These are phyloP conservation scores for Caretta caretta DNA, from an alignment of 2,113 vertebrate species.

Conservation along the genomic window DNA sequence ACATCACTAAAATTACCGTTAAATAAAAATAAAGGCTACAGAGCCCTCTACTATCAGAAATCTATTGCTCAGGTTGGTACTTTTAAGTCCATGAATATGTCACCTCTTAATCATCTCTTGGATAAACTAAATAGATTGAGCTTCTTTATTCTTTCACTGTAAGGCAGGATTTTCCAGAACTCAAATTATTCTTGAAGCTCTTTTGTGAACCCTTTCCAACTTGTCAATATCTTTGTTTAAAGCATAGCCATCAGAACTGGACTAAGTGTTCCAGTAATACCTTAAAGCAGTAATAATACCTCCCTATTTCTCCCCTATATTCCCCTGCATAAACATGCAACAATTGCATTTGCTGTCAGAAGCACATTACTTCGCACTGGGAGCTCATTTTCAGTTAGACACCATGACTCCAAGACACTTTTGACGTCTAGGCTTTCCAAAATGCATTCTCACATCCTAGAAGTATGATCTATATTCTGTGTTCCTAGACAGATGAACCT, in stretches of 20 bases:
- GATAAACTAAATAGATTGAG: background rate
- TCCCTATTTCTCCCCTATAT: background rate
- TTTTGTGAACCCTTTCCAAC: background rate
- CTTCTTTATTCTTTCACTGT: background rate
- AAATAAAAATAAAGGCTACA: too few species aligned
- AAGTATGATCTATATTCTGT: background rate
- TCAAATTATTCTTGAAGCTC: background rate
- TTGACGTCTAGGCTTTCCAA: background rate
- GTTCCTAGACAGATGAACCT: background rate
- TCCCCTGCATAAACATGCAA: background rate
- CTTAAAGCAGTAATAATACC: constrained; percentile 9
- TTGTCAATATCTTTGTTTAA: background rate
- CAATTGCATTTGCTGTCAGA: background rate
- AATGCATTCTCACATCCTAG: background rate
- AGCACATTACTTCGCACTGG: background rate
- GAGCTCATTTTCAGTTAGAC: background rate
- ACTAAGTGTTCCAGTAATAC: background rate
- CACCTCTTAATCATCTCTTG: background rate
- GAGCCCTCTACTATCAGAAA: background rate
- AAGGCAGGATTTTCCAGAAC: background rate
- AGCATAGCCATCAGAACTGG: rapidly evolving
- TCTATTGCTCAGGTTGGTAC: background rate
- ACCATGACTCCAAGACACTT: background rate
- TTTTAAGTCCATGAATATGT: background rate
- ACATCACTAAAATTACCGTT: too few species aligned